Evolutionary conservation across 2,113 vertebrate genomes (phyloP).

Genomic region (Martes martes): DNA sequence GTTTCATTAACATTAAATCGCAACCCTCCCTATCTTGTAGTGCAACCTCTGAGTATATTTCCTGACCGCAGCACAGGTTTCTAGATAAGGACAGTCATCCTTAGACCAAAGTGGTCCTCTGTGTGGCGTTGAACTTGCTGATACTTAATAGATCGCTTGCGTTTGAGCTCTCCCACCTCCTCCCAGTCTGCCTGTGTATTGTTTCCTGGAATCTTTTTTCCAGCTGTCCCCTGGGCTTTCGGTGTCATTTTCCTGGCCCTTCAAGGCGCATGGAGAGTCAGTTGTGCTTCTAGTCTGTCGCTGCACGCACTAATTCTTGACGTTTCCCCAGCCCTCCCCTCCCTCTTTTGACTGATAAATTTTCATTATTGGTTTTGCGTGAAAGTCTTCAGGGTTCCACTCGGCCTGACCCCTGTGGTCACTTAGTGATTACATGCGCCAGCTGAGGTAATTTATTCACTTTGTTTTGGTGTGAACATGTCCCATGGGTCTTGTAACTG

Average conservation of each 20-base stretch:
- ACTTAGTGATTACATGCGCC: constrained; percentile 85
- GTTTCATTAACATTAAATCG: background rate
- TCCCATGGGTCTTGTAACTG: constrained; percentile 88
- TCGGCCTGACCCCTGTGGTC: constrained; percentile 86
- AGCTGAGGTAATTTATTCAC: constrained; percentile 88
- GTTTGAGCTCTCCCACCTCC: background rate
- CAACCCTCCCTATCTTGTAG: background rate
- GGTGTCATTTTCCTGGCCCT: background rate
- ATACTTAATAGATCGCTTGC: background rate
- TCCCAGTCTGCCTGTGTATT: background rate
- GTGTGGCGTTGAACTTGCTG: background rate
- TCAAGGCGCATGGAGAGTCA: background rate
- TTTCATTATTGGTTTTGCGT: constrained; percentile 85
- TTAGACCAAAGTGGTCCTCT: too few species aligned
- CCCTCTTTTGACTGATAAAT: constrained; percentile 75
- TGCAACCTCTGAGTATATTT: background rate
- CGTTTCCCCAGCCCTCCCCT: background rate
- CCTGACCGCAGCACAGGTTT: background rate
- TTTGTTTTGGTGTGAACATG: constrained; percentile 89
- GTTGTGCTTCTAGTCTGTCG: background rate
- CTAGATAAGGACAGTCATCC: background rate
- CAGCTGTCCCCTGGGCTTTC: constrained; percentile 45
- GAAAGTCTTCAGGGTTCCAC: constrained; percentile 79
- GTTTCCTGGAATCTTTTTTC: constrained; percentile 32
- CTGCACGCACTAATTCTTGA: constrained; percentile 28